Percentiles rank a stretch among this genome's conserved stretches.
phyloP scores from a whole-genome alignment of 2,797 vertebrate species.

The Acanthurus tractus region DNA sequence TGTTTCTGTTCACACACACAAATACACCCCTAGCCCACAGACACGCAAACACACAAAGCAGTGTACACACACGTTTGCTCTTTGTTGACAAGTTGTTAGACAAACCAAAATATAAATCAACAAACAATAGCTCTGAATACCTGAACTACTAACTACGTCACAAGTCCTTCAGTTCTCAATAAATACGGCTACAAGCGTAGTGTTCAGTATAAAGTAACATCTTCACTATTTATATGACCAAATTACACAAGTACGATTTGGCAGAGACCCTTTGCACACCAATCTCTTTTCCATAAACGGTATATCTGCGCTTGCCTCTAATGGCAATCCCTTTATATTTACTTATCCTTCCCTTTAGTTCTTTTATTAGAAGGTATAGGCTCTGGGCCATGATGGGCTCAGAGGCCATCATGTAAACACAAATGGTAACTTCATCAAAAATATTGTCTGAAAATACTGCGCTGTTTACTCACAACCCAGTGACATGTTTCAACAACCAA shows the following conservation, averaged over 20 bases:
- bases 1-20: constrained; percentile 21
- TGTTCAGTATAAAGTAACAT: constrained; percentile 29
- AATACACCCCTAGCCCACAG: constrained; percentile 37
- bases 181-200: constrained; percentile 46
- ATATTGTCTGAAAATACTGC: constrained; percentile 22
- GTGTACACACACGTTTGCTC: constrained; percentile 21
- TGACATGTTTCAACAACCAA: constrained; percentile 30
- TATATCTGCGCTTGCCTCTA: constrained; percentile 19
- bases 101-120: constrained; percentile 43
- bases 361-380: not conserved
- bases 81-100: constrained; percentile 28
- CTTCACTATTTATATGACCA: constrained; percentile 35
- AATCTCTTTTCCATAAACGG: constrained; percentile 7
- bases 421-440: constrained; percentile 22
- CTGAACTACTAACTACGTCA: constrained; percentile 41
- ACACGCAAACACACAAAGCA: constrained; percentile 44
- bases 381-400: constrained; percentile 19
- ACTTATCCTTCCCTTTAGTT: constrained; percentile 3
- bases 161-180: constrained; percentile 43
- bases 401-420: constrained; percentile 46
- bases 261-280: constrained; percentile 8
- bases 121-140: constrained; percentile 29
- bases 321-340: not conserved
- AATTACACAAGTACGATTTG: constrained; percentile 30
- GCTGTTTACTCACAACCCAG: constrained; percentile 22